Conservation (phyloP, 2,888 invertebrate species). For the Hylaea fasciaria region DNA sequence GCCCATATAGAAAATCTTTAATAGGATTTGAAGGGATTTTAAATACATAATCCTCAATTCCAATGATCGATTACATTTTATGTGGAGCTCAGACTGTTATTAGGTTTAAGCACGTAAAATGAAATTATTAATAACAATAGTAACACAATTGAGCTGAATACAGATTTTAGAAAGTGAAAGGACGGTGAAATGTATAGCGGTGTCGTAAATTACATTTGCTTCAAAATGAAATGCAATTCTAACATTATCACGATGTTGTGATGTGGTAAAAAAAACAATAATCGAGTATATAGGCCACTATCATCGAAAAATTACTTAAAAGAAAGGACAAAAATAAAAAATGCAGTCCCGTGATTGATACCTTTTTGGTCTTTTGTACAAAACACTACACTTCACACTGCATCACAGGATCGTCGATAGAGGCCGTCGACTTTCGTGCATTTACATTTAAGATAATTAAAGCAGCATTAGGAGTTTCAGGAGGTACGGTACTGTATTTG, state of each 20-base stretch:
- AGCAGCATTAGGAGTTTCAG: too few species aligned
- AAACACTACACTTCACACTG: constrained; percentile 41
- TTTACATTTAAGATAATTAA: too few species aligned
- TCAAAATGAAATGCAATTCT: constrained; percentile 33
- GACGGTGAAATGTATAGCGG: constrained; percentile 37
- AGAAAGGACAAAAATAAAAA: constrained; percentile 14
- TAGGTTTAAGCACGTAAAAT: constrained; percentile 6
- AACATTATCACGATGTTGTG: constrained; percentile 14
- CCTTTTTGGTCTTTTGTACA: constrained; percentile 33
- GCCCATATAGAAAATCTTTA: background rate
- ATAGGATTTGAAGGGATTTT: constrained; percentile 3
- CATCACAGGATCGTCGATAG: too few species aligned
- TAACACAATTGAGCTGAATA: constrained; percentile 33
- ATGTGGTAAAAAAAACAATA: constrained; percentile 5
- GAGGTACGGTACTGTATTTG: too few species aligned
- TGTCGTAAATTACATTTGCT: constrained; percentile 33
- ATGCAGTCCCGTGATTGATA: constrained; percentile 13
- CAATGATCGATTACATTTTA: background rate
- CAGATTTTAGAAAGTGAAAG: constrained; percentile 49
- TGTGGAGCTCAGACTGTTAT: background rate
- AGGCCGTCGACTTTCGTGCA: too few species aligned
- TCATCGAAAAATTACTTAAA: constrained; percentile 4
- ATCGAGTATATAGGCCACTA: background rate
- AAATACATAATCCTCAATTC: background rate
- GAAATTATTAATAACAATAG: constrained; percentile 33